Percentiles rank a stretch among this genome's conserved stretches.
phyloP scores from a whole-genome alignment of 2,888 invertebrate genomes.

The Polymixis lichenea region DNA sequence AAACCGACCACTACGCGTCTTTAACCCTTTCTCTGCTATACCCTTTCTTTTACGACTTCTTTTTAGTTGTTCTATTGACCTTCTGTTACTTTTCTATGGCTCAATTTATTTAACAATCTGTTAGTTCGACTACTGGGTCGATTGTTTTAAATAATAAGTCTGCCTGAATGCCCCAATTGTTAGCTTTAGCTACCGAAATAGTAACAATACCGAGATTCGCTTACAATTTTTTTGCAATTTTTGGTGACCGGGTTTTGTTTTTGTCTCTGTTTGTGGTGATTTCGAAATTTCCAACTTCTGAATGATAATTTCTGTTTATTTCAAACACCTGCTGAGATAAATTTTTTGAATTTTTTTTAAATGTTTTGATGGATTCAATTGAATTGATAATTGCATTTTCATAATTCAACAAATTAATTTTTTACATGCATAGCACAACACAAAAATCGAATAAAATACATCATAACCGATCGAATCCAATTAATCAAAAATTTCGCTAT shows the following conservation, averaged over 20 bases:
- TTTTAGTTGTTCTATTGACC: conserved; percentile 18
- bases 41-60: conserved; percentile 49
- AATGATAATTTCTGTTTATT: background rate
- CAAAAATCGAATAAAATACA: conserved; percentile 19
- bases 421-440: conserved; percentile 6
- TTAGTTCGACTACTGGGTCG: conserved; percentile 28
- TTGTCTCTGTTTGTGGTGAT: background rate
- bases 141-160: conserved; percentile 48
- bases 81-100: conserved; percentile 47
- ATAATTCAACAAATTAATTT: conserved; percentile 15
- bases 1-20: conserved; percentile 16
- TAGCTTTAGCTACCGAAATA: conserved; percentile 33
- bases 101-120: conserved; percentile 51
- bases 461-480: conserved; percentile 17
- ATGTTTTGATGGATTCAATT: conserved; percentile 10
- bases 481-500: conserved; percentile 49
- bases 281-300: background rate
- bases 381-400: conserved; percentile 14
- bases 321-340: conserved; percentile 1
- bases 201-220: conserved; percentile 29
- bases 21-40: conserved; percentile 11
- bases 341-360: conserved; percentile 6
- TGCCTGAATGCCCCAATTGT: conserved; percentile 45
- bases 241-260: background rate
- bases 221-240: conserved; percentile 25